phyloP scores from a whole-genome alignment of 2,113 vertebrate species.

The Hemiprocne comata region DNA sequence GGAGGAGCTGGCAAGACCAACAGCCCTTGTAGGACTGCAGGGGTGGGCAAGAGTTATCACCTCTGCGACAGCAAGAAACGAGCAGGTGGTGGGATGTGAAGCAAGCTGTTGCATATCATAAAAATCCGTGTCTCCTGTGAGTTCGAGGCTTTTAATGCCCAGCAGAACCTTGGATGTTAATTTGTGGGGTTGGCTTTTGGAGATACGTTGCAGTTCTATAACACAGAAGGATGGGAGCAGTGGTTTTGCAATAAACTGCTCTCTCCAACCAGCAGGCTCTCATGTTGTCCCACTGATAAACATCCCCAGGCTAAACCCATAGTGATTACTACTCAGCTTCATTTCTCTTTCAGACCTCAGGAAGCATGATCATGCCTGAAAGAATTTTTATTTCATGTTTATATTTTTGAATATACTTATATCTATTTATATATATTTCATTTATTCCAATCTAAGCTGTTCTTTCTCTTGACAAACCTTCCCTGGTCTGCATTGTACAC shows the following conservation, averaged over 20 bases:
- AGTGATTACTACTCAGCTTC: not conserved
- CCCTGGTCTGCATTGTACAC: not conserved
- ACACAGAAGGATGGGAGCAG: rapidly evolving
- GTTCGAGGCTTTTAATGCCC: not conserved
- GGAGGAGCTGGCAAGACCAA: not conserved
- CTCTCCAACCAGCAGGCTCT: not conserved
- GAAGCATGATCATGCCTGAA: not conserved
- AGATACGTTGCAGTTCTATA: rapidly evolving
- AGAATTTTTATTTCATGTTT: not conserved
- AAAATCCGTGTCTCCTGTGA: not conserved
- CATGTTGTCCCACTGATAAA: not conserved
- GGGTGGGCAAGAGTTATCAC: not conserved
- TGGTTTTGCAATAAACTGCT: not conserved
- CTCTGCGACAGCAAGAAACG: not conserved
- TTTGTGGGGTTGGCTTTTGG: not conserved
- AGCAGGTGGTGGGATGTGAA: not conserved
- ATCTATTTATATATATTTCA: not conserved
- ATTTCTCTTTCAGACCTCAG: not conserved
- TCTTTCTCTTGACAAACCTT: not conserved
- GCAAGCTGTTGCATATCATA: not conserved
- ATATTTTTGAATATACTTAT: too few relatives aligned
- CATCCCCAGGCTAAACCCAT: not conserved
- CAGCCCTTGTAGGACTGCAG: not conserved
- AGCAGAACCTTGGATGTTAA: not conserved
- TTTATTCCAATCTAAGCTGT: not conserved